Base-by-base conservation (phyloP, 1,140 invertebrate genomes). In the Drosophila novamexicana region DNA sequence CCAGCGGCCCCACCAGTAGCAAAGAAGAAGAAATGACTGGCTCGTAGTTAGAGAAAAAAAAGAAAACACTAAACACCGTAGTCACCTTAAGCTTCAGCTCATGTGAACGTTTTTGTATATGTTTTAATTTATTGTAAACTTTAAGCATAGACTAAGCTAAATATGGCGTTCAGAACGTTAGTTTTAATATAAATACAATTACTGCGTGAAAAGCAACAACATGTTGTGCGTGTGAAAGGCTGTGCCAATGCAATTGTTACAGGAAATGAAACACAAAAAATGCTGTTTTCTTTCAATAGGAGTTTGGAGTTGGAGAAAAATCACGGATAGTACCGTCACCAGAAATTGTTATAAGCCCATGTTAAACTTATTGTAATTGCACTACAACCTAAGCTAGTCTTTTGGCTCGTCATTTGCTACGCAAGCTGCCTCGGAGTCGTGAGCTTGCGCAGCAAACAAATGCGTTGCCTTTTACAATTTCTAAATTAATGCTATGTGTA, bases 1-100 rank as follows among this genome's bases (percentile, higher is more conserved):
- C 97, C 97, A 9, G 97, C 97, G 94, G 98, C 97, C 42, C 98
- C 98, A 7, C 93, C 77, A 29, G 65, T 94, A 42, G 92, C 94
- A 47, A 97, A 97, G 93, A 89, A 54, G 53, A 91, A 81, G 56
- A 90, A 90, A 52, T 88, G 67, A 81, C 29, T 64, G 37, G 39
- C 37, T 49, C 12, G 39, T 18, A 56, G 42, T 62, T 47, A 61
- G 40, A 14, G 16, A 12, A 53, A 39, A 39, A 5, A 47, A 57
- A 9, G n/a, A 44, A 18, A 8, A 12, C 6, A 58, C 37, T 10
- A 58, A 57, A n/a, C 40, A 47, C 54, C 36, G 34, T 58, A 72
- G 69, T 58, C 52, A 66, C 18, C 36, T 58, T 69, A 70, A 75
- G 58, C 44, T 59, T 50, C 59, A 71, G 73, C 59, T 58, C 29